These are phyloP conservation scores for Gobiocypris rarus DNA, from an alignment of 2,113 vertebrate species.

Conservation along the genomic window DNA sequence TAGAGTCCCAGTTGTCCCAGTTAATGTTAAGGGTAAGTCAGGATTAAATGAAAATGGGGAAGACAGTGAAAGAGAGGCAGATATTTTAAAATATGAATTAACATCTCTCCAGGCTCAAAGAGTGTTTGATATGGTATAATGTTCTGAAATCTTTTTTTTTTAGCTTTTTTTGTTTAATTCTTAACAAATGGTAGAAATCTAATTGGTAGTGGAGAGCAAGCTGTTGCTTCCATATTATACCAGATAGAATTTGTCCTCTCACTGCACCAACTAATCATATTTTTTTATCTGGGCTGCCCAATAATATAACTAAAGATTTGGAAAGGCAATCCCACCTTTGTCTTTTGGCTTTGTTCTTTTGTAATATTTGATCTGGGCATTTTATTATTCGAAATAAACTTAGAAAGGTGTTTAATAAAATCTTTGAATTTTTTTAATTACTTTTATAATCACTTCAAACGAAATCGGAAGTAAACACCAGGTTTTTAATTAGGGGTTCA, in stretches of 20 bases:
- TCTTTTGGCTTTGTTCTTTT: background rate
- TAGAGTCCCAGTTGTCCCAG: too few species aligned
- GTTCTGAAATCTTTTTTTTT: too few species aligned
- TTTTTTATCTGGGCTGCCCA: background rate
- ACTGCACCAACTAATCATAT: background rate
- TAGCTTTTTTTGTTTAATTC: background rate
- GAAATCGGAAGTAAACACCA: background rate
- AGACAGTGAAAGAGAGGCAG: too few species aligned
- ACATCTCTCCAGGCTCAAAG: too few species aligned
- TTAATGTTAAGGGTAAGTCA: too few species aligned
- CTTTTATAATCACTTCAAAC: background rate
- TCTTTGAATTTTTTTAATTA: too few species aligned
- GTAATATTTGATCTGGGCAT: background rate
- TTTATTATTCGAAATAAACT: background rate
- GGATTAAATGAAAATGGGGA: too few species aligned
- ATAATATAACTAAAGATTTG: background rate
- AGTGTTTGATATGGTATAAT: too few species aligned
- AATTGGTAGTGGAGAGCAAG: background rate
- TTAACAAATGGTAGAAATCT: background rate
- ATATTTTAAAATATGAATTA: too few species aligned
- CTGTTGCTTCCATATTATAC: background rate
- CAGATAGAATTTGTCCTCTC: background rate
- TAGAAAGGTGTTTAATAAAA: too few species aligned
- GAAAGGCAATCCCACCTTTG: background rate
- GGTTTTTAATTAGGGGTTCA: too few species aligned